These are phyloP conservation scores for Apoda limacodes DNA, from an alignment of 2,888 invertebrate species.

Conservation along the genomic window DNA sequence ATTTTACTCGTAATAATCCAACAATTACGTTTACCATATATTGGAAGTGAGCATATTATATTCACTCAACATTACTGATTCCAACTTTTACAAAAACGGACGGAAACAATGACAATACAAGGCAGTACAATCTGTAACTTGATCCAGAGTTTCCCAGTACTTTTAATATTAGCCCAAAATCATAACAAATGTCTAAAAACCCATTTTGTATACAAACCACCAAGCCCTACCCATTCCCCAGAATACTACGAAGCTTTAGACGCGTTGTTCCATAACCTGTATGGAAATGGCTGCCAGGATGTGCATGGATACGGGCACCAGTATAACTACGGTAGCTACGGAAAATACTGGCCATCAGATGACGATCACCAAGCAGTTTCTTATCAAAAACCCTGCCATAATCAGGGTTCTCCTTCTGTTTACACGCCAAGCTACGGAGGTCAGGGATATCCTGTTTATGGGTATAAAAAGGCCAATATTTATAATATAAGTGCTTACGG, in stretches of 20 bases:
- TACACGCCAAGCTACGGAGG: constrained; percentile 5
- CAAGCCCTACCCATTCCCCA: constrained; percentile 46
- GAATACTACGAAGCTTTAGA: constrained; percentile 58
- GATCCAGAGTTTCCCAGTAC: constrained; percentile 50
- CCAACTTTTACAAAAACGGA: too few relatives aligned
- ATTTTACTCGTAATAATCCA: too few relatives aligned
- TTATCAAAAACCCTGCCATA: too few relatives aligned
- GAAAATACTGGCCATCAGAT: too few relatives aligned
- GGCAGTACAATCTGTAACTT: constrained; percentile 45
- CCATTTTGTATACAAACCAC: constrained; percentile 49
- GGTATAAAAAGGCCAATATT: too few relatives aligned
- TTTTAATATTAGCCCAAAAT: constrained; percentile 53
- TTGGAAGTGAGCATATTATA: too few relatives aligned
- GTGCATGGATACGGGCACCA: too few relatives aligned
- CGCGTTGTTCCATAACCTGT: constrained; percentile 37
- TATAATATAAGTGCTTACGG: too few relatives aligned
- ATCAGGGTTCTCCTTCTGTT: constrained; percentile 11
- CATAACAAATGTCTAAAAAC: constrained; percentile 45
- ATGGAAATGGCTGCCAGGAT: constrained; percentile 25
- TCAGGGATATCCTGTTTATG: constrained; percentile 20
- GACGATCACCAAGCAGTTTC: too few relatives aligned
- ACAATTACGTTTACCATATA: too few relatives aligned
- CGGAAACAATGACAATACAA: constrained; percentile 50
- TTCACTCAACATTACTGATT: too few relatives aligned
- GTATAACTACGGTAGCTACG: too few relatives aligned